These are phyloP conservation scores for Leucophora obtusa DNA, from an alignment of 2,888 invertebrate genomes.

Conservation along the genomic window DNA sequence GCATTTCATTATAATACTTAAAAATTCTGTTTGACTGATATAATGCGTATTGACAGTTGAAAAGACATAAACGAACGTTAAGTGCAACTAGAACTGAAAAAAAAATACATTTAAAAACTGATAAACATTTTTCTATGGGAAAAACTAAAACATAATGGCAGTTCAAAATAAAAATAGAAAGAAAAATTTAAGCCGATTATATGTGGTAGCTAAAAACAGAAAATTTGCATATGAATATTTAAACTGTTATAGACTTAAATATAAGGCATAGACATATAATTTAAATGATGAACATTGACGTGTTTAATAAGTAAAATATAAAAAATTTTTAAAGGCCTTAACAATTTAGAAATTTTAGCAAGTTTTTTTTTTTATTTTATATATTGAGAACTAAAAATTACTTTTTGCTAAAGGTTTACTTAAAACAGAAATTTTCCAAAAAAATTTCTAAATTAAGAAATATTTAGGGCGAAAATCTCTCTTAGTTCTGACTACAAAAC, in stretches of 20 bases:
- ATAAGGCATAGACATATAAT: not conserved
- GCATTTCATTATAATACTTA: conserved; percentile 47
- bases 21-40: conserved; percentile 57
- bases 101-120: conserved; percentile 18
- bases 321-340: too few relatives aligned
- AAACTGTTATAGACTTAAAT: not conserved
- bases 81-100: not conserved
- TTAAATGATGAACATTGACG: too few relatives aligned
- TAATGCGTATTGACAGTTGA: conserved; percentile 58
- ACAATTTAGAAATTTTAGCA: too few relatives aligned
- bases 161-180: too few relatives aligned
- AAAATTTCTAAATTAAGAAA: too few relatives aligned
- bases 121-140: conserved; percentile 17
- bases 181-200: conserved; percentile 50
- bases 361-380: too few relatives aligned
- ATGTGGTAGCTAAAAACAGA: not conserved
- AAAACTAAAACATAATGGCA: not conserved
- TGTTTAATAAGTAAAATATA: too few relatives aligned
- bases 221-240: not conserved
- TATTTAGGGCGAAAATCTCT: too few relatives aligned
- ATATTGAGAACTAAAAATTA: too few relatives aligned
- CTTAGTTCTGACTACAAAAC: too few relatives aligned
- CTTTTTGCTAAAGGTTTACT: too few relatives aligned
- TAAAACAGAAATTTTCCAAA: too few relatives aligned
- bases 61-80: conserved; percentile 39